phyloP scores from a whole-genome alignment of 1,140 invertebrate species.

The Anastatus disparis region DNA sequence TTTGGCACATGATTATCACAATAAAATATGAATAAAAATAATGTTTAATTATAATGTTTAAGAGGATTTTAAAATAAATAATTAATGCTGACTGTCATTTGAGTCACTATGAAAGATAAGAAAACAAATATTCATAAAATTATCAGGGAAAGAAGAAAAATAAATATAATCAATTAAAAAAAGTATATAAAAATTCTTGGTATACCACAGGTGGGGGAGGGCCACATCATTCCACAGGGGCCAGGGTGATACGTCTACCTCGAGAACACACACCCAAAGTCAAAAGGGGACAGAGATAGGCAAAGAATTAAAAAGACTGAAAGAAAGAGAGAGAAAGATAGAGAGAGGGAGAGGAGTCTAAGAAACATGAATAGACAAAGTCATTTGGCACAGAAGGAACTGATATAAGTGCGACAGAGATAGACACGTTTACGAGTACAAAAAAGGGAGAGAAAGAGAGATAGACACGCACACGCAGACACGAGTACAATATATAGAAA shows the following conservation, averaged over 20 bases:
- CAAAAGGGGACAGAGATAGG: constrained; percentile 6
- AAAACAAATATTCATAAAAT: too few species aligned
- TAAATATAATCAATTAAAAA: too few species aligned
- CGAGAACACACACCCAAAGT: not conserved
- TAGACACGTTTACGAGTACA: too few species aligned
- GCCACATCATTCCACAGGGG: not conserved
- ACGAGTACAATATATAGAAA: not conserved
- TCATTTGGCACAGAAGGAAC: not conserved
- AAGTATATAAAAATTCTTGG: too few species aligned
- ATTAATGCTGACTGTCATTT: too few species aligned
- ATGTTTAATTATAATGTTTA: too few species aligned
- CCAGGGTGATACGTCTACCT: not conserved
- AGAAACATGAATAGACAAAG: constrained; percentile 20
- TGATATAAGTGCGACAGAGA: not conserved
- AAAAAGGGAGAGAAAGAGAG: not conserved
- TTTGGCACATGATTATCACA: too few species aligned
- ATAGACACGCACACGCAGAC: not conserved
- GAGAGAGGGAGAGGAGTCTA: constrained; percentile 18
- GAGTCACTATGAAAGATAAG: too few species aligned
- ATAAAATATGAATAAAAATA: too few species aligned
- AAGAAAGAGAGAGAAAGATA: not conserved
- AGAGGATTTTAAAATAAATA: too few species aligned
- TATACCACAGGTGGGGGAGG: too few species aligned
- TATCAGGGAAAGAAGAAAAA: too few species aligned
- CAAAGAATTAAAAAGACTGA: not conserved